Conservation (phyloP, 2,888 invertebrate genomes). For the Germaria angustata region DNA sequence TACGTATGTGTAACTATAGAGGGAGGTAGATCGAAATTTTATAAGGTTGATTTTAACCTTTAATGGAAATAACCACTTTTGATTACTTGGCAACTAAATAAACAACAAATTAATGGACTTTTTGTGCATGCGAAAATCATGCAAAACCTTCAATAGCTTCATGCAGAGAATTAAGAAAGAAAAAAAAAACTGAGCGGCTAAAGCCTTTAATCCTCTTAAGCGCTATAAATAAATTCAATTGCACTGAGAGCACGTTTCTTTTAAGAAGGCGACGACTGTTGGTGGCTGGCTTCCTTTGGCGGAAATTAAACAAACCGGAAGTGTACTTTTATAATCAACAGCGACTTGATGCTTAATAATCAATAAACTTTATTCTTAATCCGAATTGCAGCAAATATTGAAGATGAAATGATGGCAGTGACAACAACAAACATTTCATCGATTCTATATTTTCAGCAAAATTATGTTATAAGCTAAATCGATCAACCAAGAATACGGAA, state of each 20-base stretch:
- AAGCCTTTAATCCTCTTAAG: constrained; percentile 48
- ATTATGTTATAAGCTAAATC: too few species aligned
- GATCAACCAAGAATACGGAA: too few species aligned
- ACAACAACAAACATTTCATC: too few species aligned
- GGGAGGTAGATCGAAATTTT: not conserved
- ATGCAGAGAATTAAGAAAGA: not conserved
- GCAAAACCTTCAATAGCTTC: constrained; percentile 7
- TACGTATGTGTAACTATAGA: not conserved
- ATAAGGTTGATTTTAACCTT: not conserved
- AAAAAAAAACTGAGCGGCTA: not conserved
- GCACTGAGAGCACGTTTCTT: constrained; percentile 34
- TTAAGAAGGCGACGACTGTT: constrained; percentile 11
- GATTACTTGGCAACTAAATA: not conserved
- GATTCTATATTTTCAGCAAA: too few species aligned
- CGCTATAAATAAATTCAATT: constrained; percentile 38
- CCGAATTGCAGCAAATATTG: not conserved
- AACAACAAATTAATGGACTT: not conserved
- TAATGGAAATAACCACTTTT: constrained; percentile 8
- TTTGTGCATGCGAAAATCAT: not conserved
- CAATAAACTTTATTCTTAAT: not conserved
- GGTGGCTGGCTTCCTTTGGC: not conserved
- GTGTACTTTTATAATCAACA: constrained; percentile 6
- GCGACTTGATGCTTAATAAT: not conserved
- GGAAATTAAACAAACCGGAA: constrained; percentile 29
- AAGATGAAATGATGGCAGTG: too few species aligned